A percentile compares a stretch with the other conserved stretches of the same genome.
Evolutionary conservation across 2,797 vertebrate species (phyloP).

Genomic region (Chelidonichthys spinosus): DNA sequence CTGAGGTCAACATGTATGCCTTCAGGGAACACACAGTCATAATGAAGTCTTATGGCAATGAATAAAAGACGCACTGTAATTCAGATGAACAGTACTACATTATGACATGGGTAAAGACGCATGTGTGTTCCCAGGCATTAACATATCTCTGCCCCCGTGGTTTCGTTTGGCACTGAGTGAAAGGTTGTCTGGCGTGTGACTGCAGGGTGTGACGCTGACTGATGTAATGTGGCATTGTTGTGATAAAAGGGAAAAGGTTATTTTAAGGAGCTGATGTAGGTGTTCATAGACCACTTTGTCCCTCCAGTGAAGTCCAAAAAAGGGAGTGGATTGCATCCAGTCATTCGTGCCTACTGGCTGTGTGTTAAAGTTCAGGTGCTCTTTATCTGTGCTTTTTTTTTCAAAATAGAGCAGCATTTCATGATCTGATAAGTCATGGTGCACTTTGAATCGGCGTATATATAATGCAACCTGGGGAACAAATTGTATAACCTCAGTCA

Average conservation of each 20-base stretch:
- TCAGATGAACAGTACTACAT: background rate
- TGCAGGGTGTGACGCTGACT: conserved; percentile 41
- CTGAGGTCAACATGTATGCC: background rate
- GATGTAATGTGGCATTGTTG: conserved; percentile 49
- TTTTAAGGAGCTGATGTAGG: conserved; percentile 60
- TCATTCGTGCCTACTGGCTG: background rate
- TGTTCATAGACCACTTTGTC: background rate
- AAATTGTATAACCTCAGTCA: conserved; percentile 16
- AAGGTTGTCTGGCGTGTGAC: conserved; percentile 66
- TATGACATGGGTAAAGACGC: background rate
- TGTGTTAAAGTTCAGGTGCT: conserved; percentile 28
- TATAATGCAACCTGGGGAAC: conserved; percentile 12
- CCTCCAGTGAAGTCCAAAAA: conserved; percentile 8
- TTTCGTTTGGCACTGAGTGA: conserved; percentile 51
- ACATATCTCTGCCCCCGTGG: background rate
- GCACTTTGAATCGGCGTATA: conserved; percentile 8
- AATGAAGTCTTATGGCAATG: background rate
- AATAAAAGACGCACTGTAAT: background rate
- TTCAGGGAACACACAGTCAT: background rate
- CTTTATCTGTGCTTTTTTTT: conserved; percentile 7
- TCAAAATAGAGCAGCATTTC: conserved; percentile 18
- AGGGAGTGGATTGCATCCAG: background rate
- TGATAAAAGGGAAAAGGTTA: conserved; percentile 55
- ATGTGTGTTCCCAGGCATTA: background rate
- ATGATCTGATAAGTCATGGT: conserved; percentile 22